These are phyloP conservation scores for Hemichromis elongatus DNA, from an alignment of 2,113 vertebrate genomes.

Conservation along the genomic window DNA sequence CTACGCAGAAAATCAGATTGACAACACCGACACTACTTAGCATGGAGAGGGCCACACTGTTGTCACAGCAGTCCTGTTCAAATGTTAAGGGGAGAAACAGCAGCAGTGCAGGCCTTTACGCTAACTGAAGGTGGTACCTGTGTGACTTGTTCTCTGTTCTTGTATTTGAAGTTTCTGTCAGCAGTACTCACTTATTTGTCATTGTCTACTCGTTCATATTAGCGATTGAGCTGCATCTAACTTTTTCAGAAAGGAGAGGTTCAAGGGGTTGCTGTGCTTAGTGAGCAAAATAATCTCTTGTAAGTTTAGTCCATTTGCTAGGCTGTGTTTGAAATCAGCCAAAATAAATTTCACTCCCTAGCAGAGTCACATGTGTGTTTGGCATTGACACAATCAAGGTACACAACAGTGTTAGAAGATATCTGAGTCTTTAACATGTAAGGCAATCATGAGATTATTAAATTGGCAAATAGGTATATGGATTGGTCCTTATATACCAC, in stretches of 20 bases:
- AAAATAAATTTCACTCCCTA: background rate
- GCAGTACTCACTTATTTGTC: background rate
- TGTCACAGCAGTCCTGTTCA: background rate
- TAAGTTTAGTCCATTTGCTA: background rate
- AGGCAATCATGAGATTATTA: no score
- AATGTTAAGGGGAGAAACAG: background rate
- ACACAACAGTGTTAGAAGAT: background rate
- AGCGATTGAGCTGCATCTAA: background rate
- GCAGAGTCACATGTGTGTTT: background rate
- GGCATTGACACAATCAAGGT: background rate
- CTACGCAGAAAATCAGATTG: slow-evolving; percentile 5
- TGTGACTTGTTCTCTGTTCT: background rate
- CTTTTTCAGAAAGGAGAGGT: background rate
- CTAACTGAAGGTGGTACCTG: background rate
- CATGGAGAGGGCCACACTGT: background rate
- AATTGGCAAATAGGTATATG: no score
- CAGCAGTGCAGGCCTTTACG: background rate
- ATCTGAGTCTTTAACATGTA: background rate
- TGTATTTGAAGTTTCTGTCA: background rate
- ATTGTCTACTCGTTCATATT: background rate
- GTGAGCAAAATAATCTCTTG: background rate
- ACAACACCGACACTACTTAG: background rate
- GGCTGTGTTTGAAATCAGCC: background rate
- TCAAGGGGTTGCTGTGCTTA: background rate
- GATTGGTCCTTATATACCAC: no score